Evolutionary conservation across 2,113 vertebrate genomes (phyloP).

Genomic region (Psittacara wagleri): DNA sequence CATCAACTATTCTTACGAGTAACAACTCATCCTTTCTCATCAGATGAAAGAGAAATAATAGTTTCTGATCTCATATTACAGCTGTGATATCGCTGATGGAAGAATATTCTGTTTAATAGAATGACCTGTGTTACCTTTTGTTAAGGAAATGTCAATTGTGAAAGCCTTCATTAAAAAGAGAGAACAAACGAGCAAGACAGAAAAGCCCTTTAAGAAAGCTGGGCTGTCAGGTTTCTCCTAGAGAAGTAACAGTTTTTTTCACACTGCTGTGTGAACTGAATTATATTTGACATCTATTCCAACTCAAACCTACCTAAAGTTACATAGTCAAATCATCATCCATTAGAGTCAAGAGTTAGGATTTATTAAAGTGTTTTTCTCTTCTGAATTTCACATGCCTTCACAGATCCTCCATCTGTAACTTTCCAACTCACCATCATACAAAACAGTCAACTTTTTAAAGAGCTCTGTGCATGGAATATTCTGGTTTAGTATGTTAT

Average conservation of each 20-base stretch:
- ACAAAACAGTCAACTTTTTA: background rate
- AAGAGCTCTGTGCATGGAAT: background rate
- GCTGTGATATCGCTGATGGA: background rate
- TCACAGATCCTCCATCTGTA: background rate
- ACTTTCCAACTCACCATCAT: background rate
- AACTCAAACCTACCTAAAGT: conserved; percentile 46
- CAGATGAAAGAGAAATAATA: conserved; percentile 15
- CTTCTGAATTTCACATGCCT: background rate
- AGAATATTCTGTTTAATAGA: conserved; percentile 33
- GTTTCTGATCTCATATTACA: conserved; percentile 25
- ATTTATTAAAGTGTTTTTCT: conserved; percentile 41
- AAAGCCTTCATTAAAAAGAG: conserved; percentile 50
- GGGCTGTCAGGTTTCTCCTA: conserved; percentile 48
- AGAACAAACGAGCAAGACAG: conserved; percentile 28
- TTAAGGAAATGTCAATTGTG: conserved; percentile 20
- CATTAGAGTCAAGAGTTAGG: conserved; percentile 25
- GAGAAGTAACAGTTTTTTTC: conserved; percentile 47
- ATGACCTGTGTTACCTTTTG: conserved; percentile 46
- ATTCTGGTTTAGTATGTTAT: background rate
- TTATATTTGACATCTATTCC: conserved; percentile 64
- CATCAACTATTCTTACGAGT: background rate
- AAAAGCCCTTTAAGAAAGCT: conserved; percentile 53
- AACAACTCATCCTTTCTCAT: background rate
- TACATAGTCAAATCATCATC: conserved; percentile 56
- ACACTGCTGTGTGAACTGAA: conserved; percentile 29